A percentile compares a stretch with the other conserved stretches of the same genome.
Conservation (phyloP, 2,888 invertebrate species). For the Nemotelus pantherinus region DNA sequence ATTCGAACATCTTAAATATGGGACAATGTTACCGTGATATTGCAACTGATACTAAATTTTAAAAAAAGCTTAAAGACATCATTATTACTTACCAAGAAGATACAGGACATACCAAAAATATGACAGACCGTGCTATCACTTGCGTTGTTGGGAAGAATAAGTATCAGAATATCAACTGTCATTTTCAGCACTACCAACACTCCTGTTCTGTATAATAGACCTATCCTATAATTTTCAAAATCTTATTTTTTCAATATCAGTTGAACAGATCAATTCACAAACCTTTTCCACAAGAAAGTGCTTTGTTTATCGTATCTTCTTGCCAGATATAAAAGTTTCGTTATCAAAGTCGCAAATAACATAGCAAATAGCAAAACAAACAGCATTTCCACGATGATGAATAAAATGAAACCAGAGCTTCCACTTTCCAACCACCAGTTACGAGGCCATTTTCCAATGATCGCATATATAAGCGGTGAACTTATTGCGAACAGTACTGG, state of each 20-base stretch:
- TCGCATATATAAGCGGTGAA: slow-evolving; percentile 63
- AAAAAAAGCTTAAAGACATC: not conserved
- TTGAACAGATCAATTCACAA: slow-evolving; percentile 50
- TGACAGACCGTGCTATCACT: slow-evolving; percentile 70
- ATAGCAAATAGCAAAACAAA: slow-evolving; percentile 75
- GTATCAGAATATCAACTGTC: slow-evolving; percentile 70
- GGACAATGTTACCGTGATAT: no score
- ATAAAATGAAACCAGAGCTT: slow-evolving; percentile 72
- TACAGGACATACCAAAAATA: slow-evolving; percentile 69
- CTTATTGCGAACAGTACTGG: slow-evolving; percentile 63
- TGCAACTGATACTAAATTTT: not conserved
- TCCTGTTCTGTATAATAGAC: slow-evolving; percentile 71
- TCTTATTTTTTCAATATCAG: not conserved
- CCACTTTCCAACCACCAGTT: slow-evolving; percentile 74
- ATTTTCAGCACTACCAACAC: slow-evolving; percentile 70
- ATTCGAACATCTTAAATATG: no score
- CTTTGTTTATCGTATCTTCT: slow-evolving; percentile 72
- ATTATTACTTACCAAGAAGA: slow-evolving; percentile 68
- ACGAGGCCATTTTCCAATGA: slow-evolving; percentile 64
- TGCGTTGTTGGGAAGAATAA: slow-evolving; percentile 72
- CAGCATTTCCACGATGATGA: slow-evolving; percentile 74
- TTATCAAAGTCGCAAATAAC: slow-evolving; percentile 74
- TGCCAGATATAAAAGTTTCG: slow-evolving; percentile 70
- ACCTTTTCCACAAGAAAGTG: slow-evolving; percentile 69
- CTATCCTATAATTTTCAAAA: slow-evolving; percentile 66